Conservation (phyloP, 2,113 vertebrate genomes). For the Corythornis madagascariensis region DNA sequence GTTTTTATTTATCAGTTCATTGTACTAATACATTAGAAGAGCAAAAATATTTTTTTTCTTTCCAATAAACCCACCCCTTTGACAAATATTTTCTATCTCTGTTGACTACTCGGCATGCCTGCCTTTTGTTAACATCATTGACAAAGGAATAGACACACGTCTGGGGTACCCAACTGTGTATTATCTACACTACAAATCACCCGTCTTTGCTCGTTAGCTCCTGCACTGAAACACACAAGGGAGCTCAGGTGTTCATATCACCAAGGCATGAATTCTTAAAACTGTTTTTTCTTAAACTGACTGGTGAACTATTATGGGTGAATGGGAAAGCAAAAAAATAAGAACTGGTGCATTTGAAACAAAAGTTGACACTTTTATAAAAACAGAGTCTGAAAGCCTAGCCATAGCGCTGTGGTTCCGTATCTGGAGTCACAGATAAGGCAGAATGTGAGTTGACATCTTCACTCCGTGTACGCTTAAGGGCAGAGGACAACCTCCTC, state of each 20-base stretch:
- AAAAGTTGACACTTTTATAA: slow-evolving; percentile 45
- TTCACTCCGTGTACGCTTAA: not conserved
- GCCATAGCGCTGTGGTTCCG: not conserved
- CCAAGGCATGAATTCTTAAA: slow-evolving; percentile 55
- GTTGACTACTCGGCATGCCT: slow-evolving; percentile 13
- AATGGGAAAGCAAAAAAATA: slow-evolving; percentile 47
- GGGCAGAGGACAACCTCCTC: not conserved
- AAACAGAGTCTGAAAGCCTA: slow-evolving; percentile 30
- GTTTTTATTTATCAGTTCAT: not conserved
- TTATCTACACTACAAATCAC: slow-evolving; percentile 67
- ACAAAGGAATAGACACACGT: slow-evolving; percentile 41
- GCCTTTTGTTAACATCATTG: slow-evolving; percentile 50
- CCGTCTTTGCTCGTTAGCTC: slow-evolving; percentile 51
- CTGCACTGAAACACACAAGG: slow-evolving; percentile 9
- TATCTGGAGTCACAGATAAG: slow-evolving; percentile 5
- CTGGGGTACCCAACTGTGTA: slow-evolving; percentile 50
- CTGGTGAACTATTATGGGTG: slow-evolving; percentile 32
- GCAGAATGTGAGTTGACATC: slow-evolving; percentile 31
- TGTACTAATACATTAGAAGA: not conserved
- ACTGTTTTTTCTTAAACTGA: slow-evolving; percentile 43
- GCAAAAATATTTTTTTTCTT: not conserved
- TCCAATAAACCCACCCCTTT: not conserved
- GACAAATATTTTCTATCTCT: not conserved
- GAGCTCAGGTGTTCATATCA: slow-evolving; percentile 65
- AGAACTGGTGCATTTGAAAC: slow-evolving; percentile 27